phyloP scores from a whole-genome alignment of 2,888 invertebrate species.

The Pseudolycoriella hygida region DNA sequence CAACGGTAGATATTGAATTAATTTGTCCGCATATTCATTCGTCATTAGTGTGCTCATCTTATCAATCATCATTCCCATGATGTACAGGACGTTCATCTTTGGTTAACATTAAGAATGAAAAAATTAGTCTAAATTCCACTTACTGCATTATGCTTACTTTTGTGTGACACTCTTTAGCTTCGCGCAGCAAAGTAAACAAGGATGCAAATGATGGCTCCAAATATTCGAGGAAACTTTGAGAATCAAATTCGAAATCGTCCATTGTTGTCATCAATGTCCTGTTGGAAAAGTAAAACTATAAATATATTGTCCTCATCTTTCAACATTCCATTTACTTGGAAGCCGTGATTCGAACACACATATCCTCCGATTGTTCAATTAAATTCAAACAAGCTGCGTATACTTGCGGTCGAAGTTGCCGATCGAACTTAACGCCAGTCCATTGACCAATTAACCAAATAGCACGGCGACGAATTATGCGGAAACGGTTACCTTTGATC shows the following conservation, averaged over 20 bases:
- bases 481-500: constrained; percentile 55
- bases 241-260: constrained; percentile 84
- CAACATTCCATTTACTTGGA: constrained; percentile 33
- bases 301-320: background rate
- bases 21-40: constrained; percentile 37
- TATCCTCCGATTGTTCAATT: constrained; percentile 58
- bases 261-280: constrained; percentile 60
- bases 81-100: constrained; percentile 78
- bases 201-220: constrained; percentile 61
- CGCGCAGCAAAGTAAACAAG: constrained; percentile 68
- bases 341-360: constrained; percentile 75
- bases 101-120: constrained; percentile 12
- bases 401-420: constrained; percentile 58
- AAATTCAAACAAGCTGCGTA: constrained; percentile 64
- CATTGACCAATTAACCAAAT: constrained; percentile 67
- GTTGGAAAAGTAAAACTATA: background rate
- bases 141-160: constrained; percentile 46
- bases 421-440: constrained; percentile 68
- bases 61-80: constrained; percentile 78
- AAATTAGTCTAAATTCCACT: constrained; percentile 4
- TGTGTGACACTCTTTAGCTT: constrained; percentile 80
- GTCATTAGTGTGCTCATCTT: constrained; percentile 60
- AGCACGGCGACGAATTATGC: constrained; percentile 68
- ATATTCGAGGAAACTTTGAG: constrained; percentile 70
- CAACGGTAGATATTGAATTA: constrained; percentile 68